Base-by-base conservation (phyloP, 1,140 invertebrate species). In the Drosophila ambigua region DNA sequence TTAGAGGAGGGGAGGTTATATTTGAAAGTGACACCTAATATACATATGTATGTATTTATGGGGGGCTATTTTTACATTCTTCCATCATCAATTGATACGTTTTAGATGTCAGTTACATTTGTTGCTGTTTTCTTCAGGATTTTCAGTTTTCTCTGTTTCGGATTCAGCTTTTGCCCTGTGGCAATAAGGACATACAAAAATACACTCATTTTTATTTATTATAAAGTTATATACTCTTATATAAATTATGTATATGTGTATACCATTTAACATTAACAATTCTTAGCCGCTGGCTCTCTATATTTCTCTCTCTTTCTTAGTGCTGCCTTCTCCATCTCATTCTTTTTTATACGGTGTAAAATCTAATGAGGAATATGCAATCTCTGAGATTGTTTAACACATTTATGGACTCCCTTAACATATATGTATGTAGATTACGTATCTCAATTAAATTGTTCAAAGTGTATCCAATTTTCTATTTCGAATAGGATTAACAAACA, bases 331-430 rank as follows among this genome's bases (percentile, higher is more conserved):
- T 13, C 35, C 35, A 13, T 39, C 3, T 39, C 35, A 39, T 13
- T 39, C 11, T 4, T 13, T 39, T 39, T 13, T 39, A 39, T 4
- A 13, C 35, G 4, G 9, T 39, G 50, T 69, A 69, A 58, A 51
- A 69, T 68, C 68, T 69, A 69, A 69, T 69, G 66, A 69, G 66
- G 66, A 69, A 69, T 69, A 68, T 77, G 73, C 79, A 82, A 82
- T 82, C 79, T 82, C 74, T 82, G 69, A 82, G 79, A 82, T 82
- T 82, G 69, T 63, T 65, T 67, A 67, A 77, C 65, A 82, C 63
- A 76, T 76, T 64, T 72, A 55, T 73, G 50, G 28, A 55, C 63
- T 50, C 43, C 35, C 59, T 43, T 28, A 53, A 76, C 51, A 68
- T 74, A 9, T 57, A 24, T 41, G 39, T 43, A n/a, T 44, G 23